Conservation (phyloP, 2,113 vertebrate species). For the Bubo blakistoni region DNA sequence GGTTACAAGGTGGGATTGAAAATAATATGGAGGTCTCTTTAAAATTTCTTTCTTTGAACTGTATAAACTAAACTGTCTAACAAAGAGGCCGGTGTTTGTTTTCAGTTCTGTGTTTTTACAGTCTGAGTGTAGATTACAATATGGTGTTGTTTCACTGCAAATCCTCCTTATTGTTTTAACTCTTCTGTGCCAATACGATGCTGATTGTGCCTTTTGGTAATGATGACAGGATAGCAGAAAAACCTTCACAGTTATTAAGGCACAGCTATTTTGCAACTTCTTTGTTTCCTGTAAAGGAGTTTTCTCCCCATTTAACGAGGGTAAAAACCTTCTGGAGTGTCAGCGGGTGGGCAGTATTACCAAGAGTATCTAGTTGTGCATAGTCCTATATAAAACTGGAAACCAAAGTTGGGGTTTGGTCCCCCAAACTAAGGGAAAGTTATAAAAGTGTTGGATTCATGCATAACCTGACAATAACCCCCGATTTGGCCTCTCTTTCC, state of each 20-base stretch:
- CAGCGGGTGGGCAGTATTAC: background rate
- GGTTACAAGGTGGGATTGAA: background rate
- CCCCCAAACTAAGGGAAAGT: background rate
- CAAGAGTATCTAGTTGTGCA: background rate
- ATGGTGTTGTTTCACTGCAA: slow-evolving; percentile 2
- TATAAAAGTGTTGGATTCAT: background rate
- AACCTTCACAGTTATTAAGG: background rate
- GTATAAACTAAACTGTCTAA: background rate
- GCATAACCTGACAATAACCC: background rate
- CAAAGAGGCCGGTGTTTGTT: slow-evolving; percentile 3
- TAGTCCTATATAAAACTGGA: background rate
- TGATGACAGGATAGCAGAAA: background rate
- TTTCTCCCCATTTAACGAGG: background rate
- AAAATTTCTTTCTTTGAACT: background rate
- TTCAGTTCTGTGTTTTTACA: background rate
- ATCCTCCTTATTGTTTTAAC: background rate
- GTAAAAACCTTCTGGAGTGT: background rate
- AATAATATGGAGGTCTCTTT: background rate
- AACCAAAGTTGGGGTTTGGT: background rate
- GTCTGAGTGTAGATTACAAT: background rate
- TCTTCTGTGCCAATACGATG: background rate
- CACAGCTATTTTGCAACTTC: background rate
- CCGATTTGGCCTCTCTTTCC: background rate
- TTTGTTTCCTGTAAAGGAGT: background rate
- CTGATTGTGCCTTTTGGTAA: background rate